Percentiles rank a stretch among this genome's conserved stretches.
These are phyloP conservation scores for Pseudochirops corinnae DNA, from an alignment of 2,797 vertebrate species.

Conservation along the genomic window DNA sequence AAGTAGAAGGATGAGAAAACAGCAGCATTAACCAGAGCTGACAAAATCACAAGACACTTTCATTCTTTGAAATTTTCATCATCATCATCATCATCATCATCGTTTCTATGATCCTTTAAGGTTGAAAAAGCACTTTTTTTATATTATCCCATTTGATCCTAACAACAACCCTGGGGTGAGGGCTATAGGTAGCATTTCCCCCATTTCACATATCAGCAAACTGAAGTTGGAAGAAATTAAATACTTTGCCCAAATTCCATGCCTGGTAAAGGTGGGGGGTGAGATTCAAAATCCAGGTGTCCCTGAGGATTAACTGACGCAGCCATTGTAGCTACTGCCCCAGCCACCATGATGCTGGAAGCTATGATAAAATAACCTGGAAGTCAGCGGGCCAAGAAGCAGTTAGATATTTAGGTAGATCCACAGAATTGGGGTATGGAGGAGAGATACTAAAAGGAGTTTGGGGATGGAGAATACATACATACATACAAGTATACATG, in stretches of 20 bases:
- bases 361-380: neutral
- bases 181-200: neutral
- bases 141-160: neutral
- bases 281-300: neutral
- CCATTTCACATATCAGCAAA: neutral
- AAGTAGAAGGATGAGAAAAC: neutral
- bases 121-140: neutral
- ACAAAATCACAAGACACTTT: neutral
- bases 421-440: neutral
- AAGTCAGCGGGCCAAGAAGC: neutral
- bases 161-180: neutral
- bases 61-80: constrained; percentile 19
- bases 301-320: neutral
- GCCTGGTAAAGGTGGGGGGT: neutral
- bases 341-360: neutral
- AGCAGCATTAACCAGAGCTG: neutral
- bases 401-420: neutral
- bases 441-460: neutral
- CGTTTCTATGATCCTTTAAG: neutral
- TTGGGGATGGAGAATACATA: neutral
- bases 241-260: no score
- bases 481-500: neutral
- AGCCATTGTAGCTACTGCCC: neutral
- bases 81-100: no score
- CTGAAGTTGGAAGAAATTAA: neutral